phyloP scores from a whole-genome alignment of 2,888 invertebrate genomes.

The Microctonus brassicae region DNA sequence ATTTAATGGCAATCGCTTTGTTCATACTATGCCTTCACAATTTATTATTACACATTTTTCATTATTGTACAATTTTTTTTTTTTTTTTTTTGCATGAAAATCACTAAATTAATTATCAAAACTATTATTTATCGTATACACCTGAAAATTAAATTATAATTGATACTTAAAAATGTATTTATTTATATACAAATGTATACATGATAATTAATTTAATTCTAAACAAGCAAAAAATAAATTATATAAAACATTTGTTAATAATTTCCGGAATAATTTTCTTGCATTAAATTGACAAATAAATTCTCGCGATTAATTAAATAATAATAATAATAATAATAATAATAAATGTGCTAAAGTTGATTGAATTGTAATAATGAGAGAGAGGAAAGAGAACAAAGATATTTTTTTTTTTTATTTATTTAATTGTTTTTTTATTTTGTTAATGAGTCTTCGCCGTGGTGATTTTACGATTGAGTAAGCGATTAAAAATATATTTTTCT shows the following conservation, averaged over 20 bases:
- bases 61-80: not conserved
- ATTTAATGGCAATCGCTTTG: slow-evolving; percentile 37
- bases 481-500: too few species aligned
- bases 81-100: not conserved
- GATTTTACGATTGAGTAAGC: too few species aligned
- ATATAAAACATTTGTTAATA: not conserved
- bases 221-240: too few species aligned
- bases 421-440: too few species aligned
- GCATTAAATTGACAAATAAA: not conserved
- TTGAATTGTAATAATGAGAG: not conserved
- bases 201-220: too few species aligned
- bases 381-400: not conserved
- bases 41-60: not conserved
- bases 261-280: not conserved
- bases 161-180: too few species aligned
- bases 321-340: too few species aligned
- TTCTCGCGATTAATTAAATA: not conserved
- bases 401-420: too few species aligned
- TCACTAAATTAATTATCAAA: not conserved
- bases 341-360: not conserved
- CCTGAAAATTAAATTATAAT: not conserved
- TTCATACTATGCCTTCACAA: not conserved
- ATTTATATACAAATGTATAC: too few species aligned
- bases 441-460: too few species aligned
- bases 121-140: not conserved